Base-by-base conservation (phyloP, 2,113 vertebrate species). In the Bos javanicus region DNA sequence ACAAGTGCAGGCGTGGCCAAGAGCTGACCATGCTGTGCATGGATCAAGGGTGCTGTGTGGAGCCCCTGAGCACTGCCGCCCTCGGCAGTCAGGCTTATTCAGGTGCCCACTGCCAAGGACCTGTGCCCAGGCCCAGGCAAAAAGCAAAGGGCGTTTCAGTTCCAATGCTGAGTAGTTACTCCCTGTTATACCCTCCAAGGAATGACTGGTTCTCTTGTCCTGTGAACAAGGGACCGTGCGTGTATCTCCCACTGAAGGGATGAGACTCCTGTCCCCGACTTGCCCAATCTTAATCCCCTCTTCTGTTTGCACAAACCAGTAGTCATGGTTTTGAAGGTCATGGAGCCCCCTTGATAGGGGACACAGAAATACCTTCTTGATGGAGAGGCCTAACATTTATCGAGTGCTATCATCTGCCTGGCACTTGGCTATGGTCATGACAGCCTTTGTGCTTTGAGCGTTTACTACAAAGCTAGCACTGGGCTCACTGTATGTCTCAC, bases 371-470 rank as follows among this genome's bases (percentile, higher is more conserved):
- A 17, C 74, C 19, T 28, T 33, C 62, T 60, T 59, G 64, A 14
- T 19, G 21, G 52, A 71, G 21, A 54, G 17, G n/a, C 25, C 46
- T 25, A 9, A 39, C 43, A 13, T 71, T 48, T 39, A n/a, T 23
- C 0, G 25, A 76, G 13, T 36, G 30, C 91, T 12, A 0, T 39
- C 8, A 0, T 2, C 1, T 60, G 50, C 33, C 25, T 6, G 15
- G 33, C 43, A 2, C 56, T 76, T 57, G 84, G 30, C 52, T 46
- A 12, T 74, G 7, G 46, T 67, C 13, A 0, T 5, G 48, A 33
- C 1, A 59, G 43, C 48, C 52, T 48, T 7, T 12, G 28, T 8
- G 13, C 43, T 54, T 46, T 13, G 15, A 64, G 13, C n/a, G 23
- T 80, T 91, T 16, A 54, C 87, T 9, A 0, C 13, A 46, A 62